phyloP scores from a whole-genome alignment of 2,888 invertebrate species.

The Nymphalis polychloros region DNA sequence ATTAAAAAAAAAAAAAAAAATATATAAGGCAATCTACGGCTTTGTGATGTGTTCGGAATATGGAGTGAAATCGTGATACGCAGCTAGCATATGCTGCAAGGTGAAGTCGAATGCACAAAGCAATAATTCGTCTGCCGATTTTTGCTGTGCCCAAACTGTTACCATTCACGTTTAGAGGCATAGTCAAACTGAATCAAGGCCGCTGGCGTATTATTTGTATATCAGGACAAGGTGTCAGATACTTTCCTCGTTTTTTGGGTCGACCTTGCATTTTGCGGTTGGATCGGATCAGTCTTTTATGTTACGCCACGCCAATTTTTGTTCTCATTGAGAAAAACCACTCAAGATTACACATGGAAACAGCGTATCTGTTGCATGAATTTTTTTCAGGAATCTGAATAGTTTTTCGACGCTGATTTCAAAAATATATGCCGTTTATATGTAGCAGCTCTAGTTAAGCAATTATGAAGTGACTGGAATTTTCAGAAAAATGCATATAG shows the following conservation, averaged over 20 bases:
- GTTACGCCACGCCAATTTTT: constrained; percentile 1
- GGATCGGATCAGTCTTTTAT: neutral
- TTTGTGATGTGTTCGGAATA: neutral
- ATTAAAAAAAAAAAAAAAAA: too few species aligned
- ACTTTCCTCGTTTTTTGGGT: neutral
- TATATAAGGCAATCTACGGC: too few species aligned
- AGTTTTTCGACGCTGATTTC: too few species aligned
- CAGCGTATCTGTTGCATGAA: too few species aligned
- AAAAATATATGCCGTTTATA: too few species aligned
- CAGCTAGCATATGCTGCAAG: neutral
- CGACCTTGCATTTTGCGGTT: neutral
- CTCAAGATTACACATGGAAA: neutral
- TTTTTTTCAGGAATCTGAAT: too few species aligned
- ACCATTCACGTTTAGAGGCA: constrained; percentile 1
- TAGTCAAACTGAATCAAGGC: neutral
- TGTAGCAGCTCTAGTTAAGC: too few species aligned
- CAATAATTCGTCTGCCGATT: neutral
- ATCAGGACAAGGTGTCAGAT: neutral
- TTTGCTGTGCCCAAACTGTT: constrained; percentile 1
- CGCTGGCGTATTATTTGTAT: neutral
- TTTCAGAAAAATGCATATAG: too few species aligned
- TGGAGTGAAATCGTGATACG: constrained; percentile 11
- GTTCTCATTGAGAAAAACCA: neutral
- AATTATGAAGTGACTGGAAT: too few species aligned
- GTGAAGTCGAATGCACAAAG: constrained; percentile 6